Base-by-base conservation (phyloP, 2,113 vertebrate species). In the Lichenostomus cassidix region DNA sequence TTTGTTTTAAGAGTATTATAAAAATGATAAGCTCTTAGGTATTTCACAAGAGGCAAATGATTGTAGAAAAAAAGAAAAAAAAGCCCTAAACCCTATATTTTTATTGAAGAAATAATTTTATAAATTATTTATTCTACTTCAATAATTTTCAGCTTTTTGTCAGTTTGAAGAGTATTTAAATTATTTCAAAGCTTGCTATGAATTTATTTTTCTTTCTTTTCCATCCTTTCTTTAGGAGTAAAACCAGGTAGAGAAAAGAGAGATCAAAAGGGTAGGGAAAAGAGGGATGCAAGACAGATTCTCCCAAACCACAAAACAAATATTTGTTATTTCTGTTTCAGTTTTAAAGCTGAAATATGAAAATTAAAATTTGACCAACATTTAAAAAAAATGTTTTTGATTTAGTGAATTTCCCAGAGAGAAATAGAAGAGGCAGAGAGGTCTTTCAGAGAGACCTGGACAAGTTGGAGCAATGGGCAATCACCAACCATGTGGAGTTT, bases 401-500 rank as follows among this genome's bases (percentile, higher is more conserved):
- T 73, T 27, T 33, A 33, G 2, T 42, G 21, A 63, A 67, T 71
- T 89, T 73, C 31, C 56, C 5, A 47, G 15, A 75, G 6, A 41
- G 3, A 56, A 88, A n/a, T 5, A 46, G 25, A 62, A 84, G 11
- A n/a, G 64, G 5, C 19, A 47, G 15, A 41, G 12, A 14, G 8
- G 3, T 6, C 11, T 53, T 62, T 28, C 15, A 70, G 64, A 69
- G n/a, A 29, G 8, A 29, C 9, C 24, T 47, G 28, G 25, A 16
- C 19, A 46, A n/a, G 69, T 29, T 4, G 60, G 63, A 28, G 22
- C 18, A 11, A 14, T 23, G 28, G 2, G 10, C 8, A 23, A 5
- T 53, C 63, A 37, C 33, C 44, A 28, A 2, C 0, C 8, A 0
- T 13, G 2, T n/a, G 74, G 7, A 27, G 27, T 33, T 77, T 25